These are phyloP conservation scores for Philonicus albiceps DNA, from an alignment of 2,888 invertebrate genomes.

Conservation along the genomic window DNA sequence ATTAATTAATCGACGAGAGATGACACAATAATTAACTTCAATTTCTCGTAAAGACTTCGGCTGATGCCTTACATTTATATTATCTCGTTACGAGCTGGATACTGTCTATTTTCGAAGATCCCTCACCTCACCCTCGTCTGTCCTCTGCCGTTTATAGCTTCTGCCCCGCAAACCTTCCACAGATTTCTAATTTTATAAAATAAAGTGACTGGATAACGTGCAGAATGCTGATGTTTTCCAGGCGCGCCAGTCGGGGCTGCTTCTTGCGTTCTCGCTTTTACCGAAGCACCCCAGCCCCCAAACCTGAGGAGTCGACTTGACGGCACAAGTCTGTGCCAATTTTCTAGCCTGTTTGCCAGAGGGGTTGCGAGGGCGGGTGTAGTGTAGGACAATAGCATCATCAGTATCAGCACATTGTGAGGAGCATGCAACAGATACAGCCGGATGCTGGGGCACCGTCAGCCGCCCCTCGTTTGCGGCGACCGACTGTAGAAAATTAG, in stretches of 20 bases:
- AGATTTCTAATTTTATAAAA: background rate
- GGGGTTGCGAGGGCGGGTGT: background rate
- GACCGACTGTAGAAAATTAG: background rate
- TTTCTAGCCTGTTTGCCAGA: background rate
- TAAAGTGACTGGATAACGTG: background rate
- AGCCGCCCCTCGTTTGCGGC: background rate
- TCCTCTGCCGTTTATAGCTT: background rate
- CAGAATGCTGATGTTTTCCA: background rate
- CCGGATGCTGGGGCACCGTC: background rate
- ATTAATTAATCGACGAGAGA: background rate
- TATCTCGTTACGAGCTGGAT: background rate
- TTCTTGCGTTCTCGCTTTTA: background rate
- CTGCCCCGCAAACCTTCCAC: background rate
- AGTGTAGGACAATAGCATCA: conserved; percentile 24
- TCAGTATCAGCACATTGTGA: conserved; percentile 11
- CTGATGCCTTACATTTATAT: background rate
- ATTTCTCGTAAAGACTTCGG: background rate
- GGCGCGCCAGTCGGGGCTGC: background rate
- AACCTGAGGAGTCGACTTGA: background rate
- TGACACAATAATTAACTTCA: background rate
- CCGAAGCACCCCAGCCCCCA: background rate
- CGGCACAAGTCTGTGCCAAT: background rate
- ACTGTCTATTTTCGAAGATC: background rate
- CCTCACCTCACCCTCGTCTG: background rate
- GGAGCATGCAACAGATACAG: conserved; percentile 15